Conservation (phyloP, 2,888 invertebrate genomes). For the Limnephilus marmoratus region DNA sequence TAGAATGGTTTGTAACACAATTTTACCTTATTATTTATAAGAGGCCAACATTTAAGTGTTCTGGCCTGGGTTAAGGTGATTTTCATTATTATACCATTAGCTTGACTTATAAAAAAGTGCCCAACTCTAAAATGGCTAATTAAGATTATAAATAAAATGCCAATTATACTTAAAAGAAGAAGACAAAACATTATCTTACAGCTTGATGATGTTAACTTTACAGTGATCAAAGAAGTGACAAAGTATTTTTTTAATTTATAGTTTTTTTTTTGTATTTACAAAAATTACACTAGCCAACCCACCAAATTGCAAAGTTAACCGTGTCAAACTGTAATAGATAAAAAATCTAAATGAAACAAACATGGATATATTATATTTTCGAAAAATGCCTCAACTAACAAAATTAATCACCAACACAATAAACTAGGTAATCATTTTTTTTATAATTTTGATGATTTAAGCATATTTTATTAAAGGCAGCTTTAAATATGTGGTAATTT, state of each 20-base stretch:
- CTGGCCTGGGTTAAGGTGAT: too few species aligned
- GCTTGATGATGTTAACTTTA: background rate
- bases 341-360: too few species aligned
- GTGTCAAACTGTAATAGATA: too few species aligned
- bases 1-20: too few species aligned
- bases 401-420: background rate
- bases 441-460: background rate
- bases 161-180: background rate
- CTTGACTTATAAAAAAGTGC: background rate
- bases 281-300: too few species aligned
- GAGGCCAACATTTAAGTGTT: too few species aligned
- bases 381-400: background rate
- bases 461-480: background rate
- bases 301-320: too few species aligned
- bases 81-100: too few species aligned
- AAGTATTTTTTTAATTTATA: background rate
- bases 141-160: background rate
- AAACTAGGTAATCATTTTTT: background rate
- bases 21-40: too few species aligned
- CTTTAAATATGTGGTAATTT: background rate
- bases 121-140: background rate
- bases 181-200: background rate
- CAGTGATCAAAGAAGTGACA: background rate
- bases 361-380: background rate
- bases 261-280: background rate